Percentiles rank a stretch among this genome's conserved stretches.
Evolutionary conservation across 92 coral and sea anemone genomes (phyloP).

Genomic region (Siderastrea siderea): DNA sequence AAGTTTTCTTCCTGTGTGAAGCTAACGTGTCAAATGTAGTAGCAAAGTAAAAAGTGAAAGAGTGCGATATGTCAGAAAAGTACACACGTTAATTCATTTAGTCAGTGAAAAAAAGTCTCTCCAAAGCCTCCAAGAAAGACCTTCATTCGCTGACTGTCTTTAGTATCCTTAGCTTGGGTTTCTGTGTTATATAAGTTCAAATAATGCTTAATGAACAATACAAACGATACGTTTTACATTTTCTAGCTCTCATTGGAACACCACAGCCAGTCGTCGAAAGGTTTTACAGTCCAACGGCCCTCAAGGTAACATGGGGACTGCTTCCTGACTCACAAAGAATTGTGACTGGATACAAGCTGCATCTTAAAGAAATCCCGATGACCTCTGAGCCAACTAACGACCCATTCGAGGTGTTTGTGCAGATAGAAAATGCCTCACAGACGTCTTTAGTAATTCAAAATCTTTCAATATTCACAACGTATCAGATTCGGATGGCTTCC

Average conservation of each 20-base stretch:
- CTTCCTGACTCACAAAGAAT: neutral
- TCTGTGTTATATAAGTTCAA: too few relatives aligned
- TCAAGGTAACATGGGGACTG: slow-evolving; percentile 22
- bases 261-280: neutral
- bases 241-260: neutral
- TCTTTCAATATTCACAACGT: slow-evolving; percentile 20
- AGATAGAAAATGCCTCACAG: neutral
- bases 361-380: slow-evolving; percentile 1
- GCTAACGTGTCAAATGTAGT: too few relatives aligned
- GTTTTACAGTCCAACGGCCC: slow-evolving; percentile 14
- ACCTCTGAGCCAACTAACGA: neutral
- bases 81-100: too few relatives aligned
- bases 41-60: too few relatives aligned
- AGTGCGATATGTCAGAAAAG: too few relatives aligned
- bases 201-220: too few relatives aligned
- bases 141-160: too few relatives aligned
- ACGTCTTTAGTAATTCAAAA: neutral
- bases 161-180: too few relatives aligned
- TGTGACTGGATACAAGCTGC: slow-evolving; percentile 6
- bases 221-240: neutral
- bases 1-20: too few relatives aligned
- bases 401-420: neutral
- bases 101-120: too few relatives aligned
- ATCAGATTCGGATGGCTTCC: slow-evolving; percentile 25
- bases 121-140: too few relatives aligned